These are phyloP conservation scores for Platypus cylindrus DNA, from an alignment of 2,888 invertebrate species.

Conservation along the genomic window DNA sequence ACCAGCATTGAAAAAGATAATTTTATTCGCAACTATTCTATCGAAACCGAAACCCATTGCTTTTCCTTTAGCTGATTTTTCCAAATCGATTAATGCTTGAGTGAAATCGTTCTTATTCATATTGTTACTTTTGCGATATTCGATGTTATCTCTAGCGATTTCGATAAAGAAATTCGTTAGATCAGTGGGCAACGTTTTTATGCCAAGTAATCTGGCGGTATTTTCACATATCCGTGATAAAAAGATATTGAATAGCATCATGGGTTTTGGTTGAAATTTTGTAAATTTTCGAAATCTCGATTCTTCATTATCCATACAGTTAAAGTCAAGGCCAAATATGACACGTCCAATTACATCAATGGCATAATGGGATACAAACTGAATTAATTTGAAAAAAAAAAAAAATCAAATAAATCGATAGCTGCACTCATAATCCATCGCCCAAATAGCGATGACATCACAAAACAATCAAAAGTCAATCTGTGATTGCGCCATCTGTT, in stretches of 20 bases:
- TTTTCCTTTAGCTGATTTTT: conserved; percentile 11
- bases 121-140: conserved; percentile 20
- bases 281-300: conserved; percentile 31
- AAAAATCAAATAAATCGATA: no score
- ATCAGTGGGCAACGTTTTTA: conserved; percentile 10
- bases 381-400: no score
- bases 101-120: conserved; percentile 20
- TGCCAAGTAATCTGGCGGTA: neutral
- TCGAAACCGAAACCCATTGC: conserved; percentile 17
- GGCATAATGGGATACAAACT: conserved; percentile 9
- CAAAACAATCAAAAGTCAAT: no score
- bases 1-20: conserved; percentile 11
- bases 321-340: conserved; percentile 45
- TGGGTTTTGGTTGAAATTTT: conserved; percentile 1
- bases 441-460: no score
- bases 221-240: conserved; percentile 3
- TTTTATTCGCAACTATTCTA: conserved; percentile 35
- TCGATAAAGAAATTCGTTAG: conserved; percentile 24
- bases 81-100: conserved; percentile 20
- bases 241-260: neutral
- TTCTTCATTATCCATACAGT: conserved; percentile 39
- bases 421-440: no score
- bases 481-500: no score
- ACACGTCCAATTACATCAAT: conserved; percentile 30
- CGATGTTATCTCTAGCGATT: conserved; percentile 22